Conservation (phyloP, 2,888 invertebrate species). For the Erynnis tages region DNA sequence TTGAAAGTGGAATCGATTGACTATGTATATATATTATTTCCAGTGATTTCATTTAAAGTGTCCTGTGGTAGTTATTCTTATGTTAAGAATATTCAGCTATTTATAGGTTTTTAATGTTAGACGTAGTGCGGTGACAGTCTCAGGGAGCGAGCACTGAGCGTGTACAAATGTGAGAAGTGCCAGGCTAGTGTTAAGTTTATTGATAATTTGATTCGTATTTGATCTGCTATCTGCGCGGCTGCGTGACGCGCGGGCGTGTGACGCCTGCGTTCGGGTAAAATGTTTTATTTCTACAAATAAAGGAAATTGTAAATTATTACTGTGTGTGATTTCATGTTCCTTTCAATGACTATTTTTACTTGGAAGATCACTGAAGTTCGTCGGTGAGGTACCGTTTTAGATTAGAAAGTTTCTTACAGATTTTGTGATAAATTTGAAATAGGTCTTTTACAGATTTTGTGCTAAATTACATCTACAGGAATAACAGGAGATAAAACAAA, state of each 20-base stretch:
- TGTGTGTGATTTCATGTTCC: slow-evolving; percentile 13
- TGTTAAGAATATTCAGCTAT: slow-evolving; percentile 74
- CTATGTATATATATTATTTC: slow-evolving; percentile 42
- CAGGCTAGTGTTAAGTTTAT: slow-evolving; percentile 56
- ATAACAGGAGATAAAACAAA: not conserved
- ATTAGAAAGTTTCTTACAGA: no score
- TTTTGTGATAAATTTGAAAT: no score
- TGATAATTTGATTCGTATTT: slow-evolving; percentile 44
- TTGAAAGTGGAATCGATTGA: slow-evolving; percentile 13
- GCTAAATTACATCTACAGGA: no score
- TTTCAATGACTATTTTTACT: not conserved
- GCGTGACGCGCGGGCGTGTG: slow-evolving; percentile 20
- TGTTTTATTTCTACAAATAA: slow-evolving; percentile 27
- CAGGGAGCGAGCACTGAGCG: slow-evolving; percentile 56
- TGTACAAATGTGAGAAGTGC: slow-evolving; percentile 59
- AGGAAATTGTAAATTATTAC: slow-evolving; percentile 18
- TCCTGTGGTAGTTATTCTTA: slow-evolving; percentile 75
- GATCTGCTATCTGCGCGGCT: slow-evolving; percentile 50
- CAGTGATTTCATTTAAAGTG: slow-evolving; percentile 48
- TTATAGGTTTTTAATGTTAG: slow-evolving; percentile 48
- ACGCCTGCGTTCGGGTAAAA: slow-evolving; percentile 24
- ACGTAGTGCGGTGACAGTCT: slow-evolving; percentile 47
- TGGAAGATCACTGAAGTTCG: no score
- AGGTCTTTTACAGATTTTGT: no score
- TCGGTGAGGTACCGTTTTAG: no score